A percentile compares a stretch with the other conserved stretches of the same genome.
phyloP scores from a whole-genome alignment of 1,140 invertebrate species.

The Tetraneura akinire region DNA sequence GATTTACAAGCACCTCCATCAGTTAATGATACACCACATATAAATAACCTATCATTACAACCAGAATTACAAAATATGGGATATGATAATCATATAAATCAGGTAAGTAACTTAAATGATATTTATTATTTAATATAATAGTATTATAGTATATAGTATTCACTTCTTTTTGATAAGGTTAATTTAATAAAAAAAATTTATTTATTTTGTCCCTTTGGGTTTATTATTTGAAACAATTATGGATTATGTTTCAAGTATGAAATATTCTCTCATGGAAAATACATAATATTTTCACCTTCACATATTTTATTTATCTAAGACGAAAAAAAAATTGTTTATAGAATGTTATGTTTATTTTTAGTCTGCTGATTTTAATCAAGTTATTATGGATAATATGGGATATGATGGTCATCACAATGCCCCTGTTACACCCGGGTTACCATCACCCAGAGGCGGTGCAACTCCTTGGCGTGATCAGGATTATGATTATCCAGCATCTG shows the following conservation, averaged over 20 bases:
- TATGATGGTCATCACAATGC: conserved; percentile 74
- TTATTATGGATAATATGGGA: conserved; percentile 72
- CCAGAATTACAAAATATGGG: conserved; percentile 47
- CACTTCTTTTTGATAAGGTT: too few relatives aligned
- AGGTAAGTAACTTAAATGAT: conserved; percentile 4
- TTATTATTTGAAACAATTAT: too few relatives aligned
- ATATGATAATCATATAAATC: conserved; percentile 43
- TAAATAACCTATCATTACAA: conserved; percentile 3
- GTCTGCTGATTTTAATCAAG: conserved; percentile 41
- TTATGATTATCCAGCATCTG: conserved; percentile 80
- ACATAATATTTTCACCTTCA: too few relatives aligned
- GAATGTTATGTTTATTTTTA: conserved; percentile 13
- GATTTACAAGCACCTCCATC: conserved; percentile 30
- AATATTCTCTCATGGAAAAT: too few relatives aligned
- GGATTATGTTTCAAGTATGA: too few relatives aligned
- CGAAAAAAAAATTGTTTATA: background rate
- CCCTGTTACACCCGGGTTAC: conserved; percentile 65
- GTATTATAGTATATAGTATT: background rate
- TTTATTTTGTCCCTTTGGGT: too few relatives aligned
- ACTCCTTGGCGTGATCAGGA: conserved; percentile 75
- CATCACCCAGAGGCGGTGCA: conserved; percentile 67
- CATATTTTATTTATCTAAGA: too few relatives aligned
- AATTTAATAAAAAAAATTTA: too few relatives aligned
- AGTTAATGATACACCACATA: conserved; percentile 4
- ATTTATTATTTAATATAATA: background rate